Evolutionary conservation across 2,113 vertebrate genomes (phyloP), one percentile per base, ranked within the genome.

Genomic region (Myiopsitta monachus): DNA sequence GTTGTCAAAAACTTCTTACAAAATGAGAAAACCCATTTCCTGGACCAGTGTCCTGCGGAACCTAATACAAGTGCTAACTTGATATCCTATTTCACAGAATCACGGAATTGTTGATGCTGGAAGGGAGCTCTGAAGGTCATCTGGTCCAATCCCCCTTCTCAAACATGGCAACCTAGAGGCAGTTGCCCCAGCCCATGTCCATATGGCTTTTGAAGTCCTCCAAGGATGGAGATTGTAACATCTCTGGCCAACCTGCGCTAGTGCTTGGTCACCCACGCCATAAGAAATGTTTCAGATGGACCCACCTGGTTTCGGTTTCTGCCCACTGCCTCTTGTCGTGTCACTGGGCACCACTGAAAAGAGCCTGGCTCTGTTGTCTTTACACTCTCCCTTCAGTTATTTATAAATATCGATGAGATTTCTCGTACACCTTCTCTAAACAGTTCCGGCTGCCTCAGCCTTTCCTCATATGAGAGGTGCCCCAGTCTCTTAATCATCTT

Each of bases 111-210:
- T 3, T 46, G 24, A 54, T 26, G 11, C 7, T 82, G 61, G 39
- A 74, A 39, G 52, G n/a, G 33, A 43, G 8, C 26, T 84, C 57
- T 74, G 49, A 73, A 74, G 54, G 8, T 24, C n/a, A 16, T 14
- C 14, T 13, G 21, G 61, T 63, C 31, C 64, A 54, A 21, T 3
- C 5, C 7, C 8, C 13, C 17, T 57, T 3, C 19, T 81, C 0
- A 0, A 47, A 46, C 14, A 55, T 16, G 11, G 15, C 23, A 38
- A 0, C 13, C 22, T 46, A 15, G 12, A 61, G 8, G 14, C 51
- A 59, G 5, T 49, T 43, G 36, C 30, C 30, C 22, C 3, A 0
- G 27, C 22, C 23, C 62, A 11, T 3, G 9, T 15, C 27, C 80
- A 70, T 16, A 6, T 18, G 44, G 16, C 30, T 83, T 85, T 73